Conservation (phyloP, 2,888 invertebrate genomes). For the Metalampra italica region DNA sequence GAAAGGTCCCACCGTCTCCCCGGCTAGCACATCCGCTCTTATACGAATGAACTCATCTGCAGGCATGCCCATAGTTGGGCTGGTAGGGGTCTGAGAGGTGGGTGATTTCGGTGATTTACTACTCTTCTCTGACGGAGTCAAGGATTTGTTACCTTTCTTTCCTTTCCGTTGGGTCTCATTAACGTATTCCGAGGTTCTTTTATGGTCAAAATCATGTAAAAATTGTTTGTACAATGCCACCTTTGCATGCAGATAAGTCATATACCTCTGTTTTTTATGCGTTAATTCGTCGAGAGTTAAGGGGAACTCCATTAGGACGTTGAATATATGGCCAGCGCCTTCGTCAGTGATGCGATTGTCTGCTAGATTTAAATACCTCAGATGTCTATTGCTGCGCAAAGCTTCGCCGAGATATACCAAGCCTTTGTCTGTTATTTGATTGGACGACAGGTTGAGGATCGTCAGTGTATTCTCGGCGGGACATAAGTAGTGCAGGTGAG, state of each 20-base stretch:
- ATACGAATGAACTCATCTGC: constrained; percentile 14
- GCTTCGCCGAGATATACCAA: constrained; percentile 39
- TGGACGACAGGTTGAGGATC: constrained; percentile 48
- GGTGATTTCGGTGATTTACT: not conserved
- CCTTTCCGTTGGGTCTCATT: not conserved
- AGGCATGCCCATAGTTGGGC: not conserved
- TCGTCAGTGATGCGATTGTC: constrained; percentile 44
- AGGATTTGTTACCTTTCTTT: not conserved
- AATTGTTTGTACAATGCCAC: constrained; percentile 14
- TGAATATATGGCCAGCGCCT: constrained; percentile 39
- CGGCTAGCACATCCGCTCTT: constrained; percentile 29
- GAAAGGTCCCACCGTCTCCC: constrained; percentile 32
- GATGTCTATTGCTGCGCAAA: constrained; percentile 47
- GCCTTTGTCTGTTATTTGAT: constrained; percentile 51
- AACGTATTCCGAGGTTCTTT: not conserved
- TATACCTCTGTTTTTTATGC: constrained; percentile 19
- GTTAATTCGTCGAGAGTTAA: constrained; percentile 35
- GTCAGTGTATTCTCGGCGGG: constrained; percentile 34
- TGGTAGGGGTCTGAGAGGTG: not conserved
- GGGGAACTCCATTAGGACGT: constrained; percentile 38
- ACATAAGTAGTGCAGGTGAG: constrained; percentile 23
- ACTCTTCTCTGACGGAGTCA: not conserved
- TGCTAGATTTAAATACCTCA: constrained; percentile 53
- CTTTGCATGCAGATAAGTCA: constrained; percentile 21
- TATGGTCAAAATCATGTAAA: constrained; percentile 11